phyloP scores from a whole-genome alignment of 2,113 vertebrate genomes.

The Nothoprocta pentlandii region DNA sequence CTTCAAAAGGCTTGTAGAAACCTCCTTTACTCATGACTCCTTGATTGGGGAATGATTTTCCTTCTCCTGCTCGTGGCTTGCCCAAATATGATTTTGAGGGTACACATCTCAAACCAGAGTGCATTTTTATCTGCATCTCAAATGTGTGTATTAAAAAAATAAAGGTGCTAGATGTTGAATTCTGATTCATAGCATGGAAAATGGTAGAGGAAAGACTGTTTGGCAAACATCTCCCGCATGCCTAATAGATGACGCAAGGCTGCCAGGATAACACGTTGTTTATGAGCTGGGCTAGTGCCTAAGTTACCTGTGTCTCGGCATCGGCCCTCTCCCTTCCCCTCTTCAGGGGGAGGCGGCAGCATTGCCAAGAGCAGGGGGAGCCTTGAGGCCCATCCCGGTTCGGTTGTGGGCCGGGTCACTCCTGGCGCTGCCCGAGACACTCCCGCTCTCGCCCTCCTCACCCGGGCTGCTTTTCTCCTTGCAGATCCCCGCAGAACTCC shows the following conservation, averaged over 20 bases:
- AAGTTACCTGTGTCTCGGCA: neutral
- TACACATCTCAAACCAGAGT: neutral
- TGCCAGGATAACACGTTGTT: neutral
- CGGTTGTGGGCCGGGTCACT: neutral
- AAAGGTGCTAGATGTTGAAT: neutral
- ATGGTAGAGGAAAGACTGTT: neutral
- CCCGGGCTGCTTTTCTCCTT: neutral
- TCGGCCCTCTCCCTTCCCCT: neutral
- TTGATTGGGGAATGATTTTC: neutral
- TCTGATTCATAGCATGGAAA: neutral
- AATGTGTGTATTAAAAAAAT: neutral
- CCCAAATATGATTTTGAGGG: neutral
- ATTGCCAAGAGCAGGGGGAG: neutral
- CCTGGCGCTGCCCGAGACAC: neutral
- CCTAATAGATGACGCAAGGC: neutral
- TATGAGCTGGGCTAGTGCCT: neutral
- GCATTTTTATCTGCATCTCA: neutral
- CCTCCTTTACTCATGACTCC: neutral
- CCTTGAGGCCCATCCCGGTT: neutral
- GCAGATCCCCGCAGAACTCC: slow-evolving; percentile 85
- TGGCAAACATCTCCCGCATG: neutral
- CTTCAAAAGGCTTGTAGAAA: neutral
- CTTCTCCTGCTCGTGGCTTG: slow-evolving; percentile 5
- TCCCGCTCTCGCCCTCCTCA: neutral
- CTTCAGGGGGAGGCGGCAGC: neutral